Percentiles rank a stretch among this genome's conserved stretches.
Evolutionary conservation across 2,797 vertebrate genomes (phyloP).

Genomic region (Platyrinchus mystaceus): DNA sequence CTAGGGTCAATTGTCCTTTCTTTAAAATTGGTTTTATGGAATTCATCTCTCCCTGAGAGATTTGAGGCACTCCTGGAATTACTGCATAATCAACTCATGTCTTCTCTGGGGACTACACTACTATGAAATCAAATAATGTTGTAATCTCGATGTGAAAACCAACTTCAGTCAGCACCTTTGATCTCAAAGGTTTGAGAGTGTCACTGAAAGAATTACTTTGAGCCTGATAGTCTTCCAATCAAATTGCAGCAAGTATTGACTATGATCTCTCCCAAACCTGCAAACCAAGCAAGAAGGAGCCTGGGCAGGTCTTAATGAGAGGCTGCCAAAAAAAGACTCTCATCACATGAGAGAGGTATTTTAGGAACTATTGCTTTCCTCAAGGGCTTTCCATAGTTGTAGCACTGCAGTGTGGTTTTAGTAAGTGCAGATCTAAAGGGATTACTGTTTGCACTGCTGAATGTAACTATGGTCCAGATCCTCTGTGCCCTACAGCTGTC

Average conservation of each 20-base stretch:
- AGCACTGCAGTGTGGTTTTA: background rate
- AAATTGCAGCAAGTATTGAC: background rate
- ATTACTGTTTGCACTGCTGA: background rate
- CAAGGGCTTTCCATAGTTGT: background rate
- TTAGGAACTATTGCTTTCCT: background rate
- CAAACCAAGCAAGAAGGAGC: background rate
- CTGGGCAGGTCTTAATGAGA: background rate
- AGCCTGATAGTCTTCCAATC: background rate
- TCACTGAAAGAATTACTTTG: constrained; percentile 15
- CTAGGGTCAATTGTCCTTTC: constrained; percentile 12
- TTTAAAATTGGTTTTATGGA: constrained; percentile 45
- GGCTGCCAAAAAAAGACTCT: background rate
- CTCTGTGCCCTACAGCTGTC: background rate
- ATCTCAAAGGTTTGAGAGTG: constrained; percentile 10
- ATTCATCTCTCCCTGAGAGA: background rate
- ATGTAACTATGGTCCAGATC: background rate
- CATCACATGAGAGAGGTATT: background rate
- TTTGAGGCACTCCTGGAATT: constrained; percentile 32
- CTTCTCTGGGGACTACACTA: constrained; percentile 25
- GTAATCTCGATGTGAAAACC: constrained; percentile 37
- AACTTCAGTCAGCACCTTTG: constrained; percentile 54
- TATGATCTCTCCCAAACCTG: background rate
- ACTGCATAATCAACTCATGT: constrained; percentile 30
- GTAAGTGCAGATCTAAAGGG: background rate
- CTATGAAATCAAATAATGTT: constrained; percentile 48